Base-by-base conservation (phyloP, 2,888 invertebrate genomes). In the Platycnemis pennipes region DNA sequence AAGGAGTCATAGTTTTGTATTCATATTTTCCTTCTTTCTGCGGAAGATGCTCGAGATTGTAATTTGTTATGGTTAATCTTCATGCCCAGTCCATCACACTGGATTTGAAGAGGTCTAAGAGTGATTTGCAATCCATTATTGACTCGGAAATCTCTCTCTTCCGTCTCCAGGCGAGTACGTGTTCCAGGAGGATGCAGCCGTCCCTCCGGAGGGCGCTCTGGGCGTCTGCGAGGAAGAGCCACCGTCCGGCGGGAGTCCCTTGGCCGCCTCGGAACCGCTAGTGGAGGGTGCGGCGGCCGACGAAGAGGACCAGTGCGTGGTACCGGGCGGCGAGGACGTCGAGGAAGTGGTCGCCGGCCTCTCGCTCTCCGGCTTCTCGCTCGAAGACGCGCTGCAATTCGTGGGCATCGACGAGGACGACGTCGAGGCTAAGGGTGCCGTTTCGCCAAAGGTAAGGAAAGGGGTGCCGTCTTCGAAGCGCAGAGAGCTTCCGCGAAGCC, bases 381-480 rank as follows among this genome's bases (percentile, higher is more conserved):
- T 98, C 91, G 98, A 98, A 96, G 98, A 98, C 96, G 98, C 98
- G 77, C 97, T 98, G 11, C 97, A 98, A 96, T 97, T 98, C 88
- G 98, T 98, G n/a, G 98, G 98, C 95, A 97, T 98, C 95, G 98
- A 98, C 95, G 98, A 98, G 96, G 97, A 96, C 96, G 77, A 94
- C 26, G 46, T 77, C 77, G 37, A 77, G 31, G 77, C 77, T 37
- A 37, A 77, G 13, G 37, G 37, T 26, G 77, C 37, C 13, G 77
- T 77, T 1, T 77, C 77, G 31, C 77, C 77, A 37, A 37, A 77
- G 77, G 77, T 77, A 13, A 77, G 37, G 16, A 49, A 49, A 49
- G 63, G 63, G 26, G 37, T 11, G 13, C 37, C 37, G 26, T 37
- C 16, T 16, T 49, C 19, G 49, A 49, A n/a, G n/a, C n/a, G n/a